phyloP scores from a whole-genome alignment of 2,113 vertebrate species.

The Polypterus bichir region DNA sequence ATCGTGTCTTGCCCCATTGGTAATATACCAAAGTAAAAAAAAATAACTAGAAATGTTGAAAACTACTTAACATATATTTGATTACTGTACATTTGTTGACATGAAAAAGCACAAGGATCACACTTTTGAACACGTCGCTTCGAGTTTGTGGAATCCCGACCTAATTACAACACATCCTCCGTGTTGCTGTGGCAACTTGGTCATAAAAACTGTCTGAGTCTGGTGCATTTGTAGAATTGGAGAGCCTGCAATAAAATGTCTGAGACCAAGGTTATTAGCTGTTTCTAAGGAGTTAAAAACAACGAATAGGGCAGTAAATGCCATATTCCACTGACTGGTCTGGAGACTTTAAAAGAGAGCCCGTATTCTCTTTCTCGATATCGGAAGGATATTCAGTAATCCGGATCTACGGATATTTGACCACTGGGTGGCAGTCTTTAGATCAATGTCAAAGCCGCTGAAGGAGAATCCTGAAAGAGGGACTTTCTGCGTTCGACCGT shows the following conservation, averaged over 20 bases:
- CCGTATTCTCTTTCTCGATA: constrained; percentile 38
- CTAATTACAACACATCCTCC: constrained; percentile 86
- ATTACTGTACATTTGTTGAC: no score
- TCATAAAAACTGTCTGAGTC: constrained; percentile 79
- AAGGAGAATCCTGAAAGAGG: constrained; percentile 33
- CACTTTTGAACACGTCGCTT: constrained; percentile 48
- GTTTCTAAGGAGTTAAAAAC: constrained; percentile 64
- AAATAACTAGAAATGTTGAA: no score
- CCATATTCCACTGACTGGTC: constrained; percentile 39
- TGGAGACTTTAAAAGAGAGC: constrained; percentile 9
- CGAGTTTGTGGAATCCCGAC: constrained; percentile 75
- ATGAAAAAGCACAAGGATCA: no score
- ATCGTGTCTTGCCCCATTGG: no score
- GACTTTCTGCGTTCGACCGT: no score
- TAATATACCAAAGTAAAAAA: no score
- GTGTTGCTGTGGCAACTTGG: constrained; percentile 78
- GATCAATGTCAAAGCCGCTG: constrained; percentile 98
- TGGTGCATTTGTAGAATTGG: constrained; percentile 71
- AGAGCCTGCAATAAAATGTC: constrained; percentile 73
- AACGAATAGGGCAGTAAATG: constrained; percentile 45
- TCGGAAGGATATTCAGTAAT: constrained; percentile 31
- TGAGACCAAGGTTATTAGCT: constrained; percentile 69
- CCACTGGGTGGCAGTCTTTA: constrained; percentile 88
- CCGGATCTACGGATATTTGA: constrained; percentile 16
- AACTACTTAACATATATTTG: no score